Conservation (phyloP, 2,113 vertebrate species). For the Cyprinus carpio region DNA sequence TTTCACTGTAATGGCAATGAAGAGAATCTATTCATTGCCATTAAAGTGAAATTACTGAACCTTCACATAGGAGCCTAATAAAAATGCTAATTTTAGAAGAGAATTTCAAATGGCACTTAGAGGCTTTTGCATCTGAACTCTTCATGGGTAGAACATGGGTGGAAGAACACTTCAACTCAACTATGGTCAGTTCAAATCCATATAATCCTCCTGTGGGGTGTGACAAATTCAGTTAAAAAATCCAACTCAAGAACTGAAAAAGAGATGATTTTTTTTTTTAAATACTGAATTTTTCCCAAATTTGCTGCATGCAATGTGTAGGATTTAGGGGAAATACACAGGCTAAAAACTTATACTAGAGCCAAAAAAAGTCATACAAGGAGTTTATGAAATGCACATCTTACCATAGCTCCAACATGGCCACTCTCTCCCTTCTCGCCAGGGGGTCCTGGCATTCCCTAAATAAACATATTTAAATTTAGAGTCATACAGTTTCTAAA, state of each 20-base stretch:
- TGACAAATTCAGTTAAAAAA: background rate
- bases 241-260: no score
- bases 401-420: constrained; percentile 86
- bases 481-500: constrained; percentile 15
- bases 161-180: background rate
- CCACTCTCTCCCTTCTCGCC: constrained; percentile 92
- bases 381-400: constrained; percentile 39
- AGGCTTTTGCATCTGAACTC: no score
- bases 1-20: no score
- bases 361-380: background rate
- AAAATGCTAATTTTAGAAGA: no score
- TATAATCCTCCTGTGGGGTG: background rate
- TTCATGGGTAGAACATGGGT: background rate
- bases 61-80: no score
- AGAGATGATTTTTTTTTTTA: no score
- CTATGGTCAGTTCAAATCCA: background rate
- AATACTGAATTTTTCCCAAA: background rate
- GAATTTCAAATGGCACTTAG: no score
- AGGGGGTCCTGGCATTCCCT: constrained; percentile 89
- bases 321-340: background rate
- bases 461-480: constrained; percentile 49
- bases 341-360: background rate
- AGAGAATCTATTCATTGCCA: no score
- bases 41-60: no score
- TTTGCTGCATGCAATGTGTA: background rate